A percentile compares a stretch with the other conserved stretches of the same genome.
Evolutionary conservation across 2,113 vertebrate species (phyloP).

Genomic region (Fulica atra): DNA sequence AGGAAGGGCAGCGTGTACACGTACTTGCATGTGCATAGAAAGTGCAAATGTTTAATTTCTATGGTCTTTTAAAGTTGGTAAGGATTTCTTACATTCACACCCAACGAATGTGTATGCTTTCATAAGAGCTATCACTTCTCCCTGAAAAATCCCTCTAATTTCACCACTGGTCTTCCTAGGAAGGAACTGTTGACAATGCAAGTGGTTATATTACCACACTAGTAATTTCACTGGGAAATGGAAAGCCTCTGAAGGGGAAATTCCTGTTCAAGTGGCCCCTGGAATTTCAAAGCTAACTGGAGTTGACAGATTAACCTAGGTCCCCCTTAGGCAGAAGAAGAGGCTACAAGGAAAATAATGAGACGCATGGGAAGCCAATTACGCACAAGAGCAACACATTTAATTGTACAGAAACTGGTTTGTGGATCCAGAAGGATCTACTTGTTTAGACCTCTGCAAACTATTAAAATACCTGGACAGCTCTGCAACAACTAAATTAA

Average conservation of each 20-base stretch:
- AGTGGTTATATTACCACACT: background rate
- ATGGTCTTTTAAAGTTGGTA: background rate
- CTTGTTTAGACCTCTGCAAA: background rate
- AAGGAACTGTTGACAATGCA: background rate
- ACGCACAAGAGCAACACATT: constrained; percentile 24
- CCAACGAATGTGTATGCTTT: background rate
- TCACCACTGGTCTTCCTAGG: background rate
- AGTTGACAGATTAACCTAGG: constrained; percentile 59
- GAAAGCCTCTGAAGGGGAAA: constrained; percentile 17
- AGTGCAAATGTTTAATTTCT: background rate
- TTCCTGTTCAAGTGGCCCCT: constrained; percentile 44
- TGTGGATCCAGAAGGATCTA: constrained; percentile 29
- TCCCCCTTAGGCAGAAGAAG: constrained; percentile 48
- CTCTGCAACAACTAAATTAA: background rate
- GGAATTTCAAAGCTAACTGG: constrained; percentile 54
- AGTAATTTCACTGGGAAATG: background rate
- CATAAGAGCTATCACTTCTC: background rate
- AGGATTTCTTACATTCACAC: background rate
- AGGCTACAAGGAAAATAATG: constrained; percentile 52
- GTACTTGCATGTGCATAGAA: background rate
- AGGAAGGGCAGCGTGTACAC: background rate
- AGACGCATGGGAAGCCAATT: constrained; percentile 50
- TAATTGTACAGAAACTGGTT: constrained; percentile 31
- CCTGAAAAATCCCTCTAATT: background rate
- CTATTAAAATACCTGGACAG: background rate